Evolutionary conservation across 2,797 vertebrate genomes (phyloP).

Genomic region (Chelonia mydas): DNA sequence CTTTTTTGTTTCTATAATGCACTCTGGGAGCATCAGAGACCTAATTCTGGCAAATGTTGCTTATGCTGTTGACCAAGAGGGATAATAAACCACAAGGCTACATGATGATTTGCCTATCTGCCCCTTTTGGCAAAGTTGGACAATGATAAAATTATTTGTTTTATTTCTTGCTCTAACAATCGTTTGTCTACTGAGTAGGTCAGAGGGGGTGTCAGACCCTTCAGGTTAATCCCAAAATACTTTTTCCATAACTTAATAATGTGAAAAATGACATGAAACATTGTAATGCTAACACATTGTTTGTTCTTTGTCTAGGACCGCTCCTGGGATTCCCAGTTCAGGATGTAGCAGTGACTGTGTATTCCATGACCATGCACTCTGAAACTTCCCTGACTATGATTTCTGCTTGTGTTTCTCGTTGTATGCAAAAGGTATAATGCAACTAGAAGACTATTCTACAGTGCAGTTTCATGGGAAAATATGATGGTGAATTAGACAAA

Average conservation of each 20-base stretch:
- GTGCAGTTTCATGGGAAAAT: neutral
- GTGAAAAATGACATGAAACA: neutral
- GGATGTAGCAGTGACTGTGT: conserved; percentile 85
- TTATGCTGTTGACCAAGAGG: neutral
- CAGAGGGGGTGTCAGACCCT: neutral
- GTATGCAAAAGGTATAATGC: conserved; percentile 90
- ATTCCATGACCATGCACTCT: conserved; percentile 81
- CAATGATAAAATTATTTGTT: neutral
- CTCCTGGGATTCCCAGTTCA: conserved; percentile 92
- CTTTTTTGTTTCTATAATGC: neutral
- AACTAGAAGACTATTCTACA: neutral
- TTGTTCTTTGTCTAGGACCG: conserved; percentile 83
- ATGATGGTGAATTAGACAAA: rapidly evolving
- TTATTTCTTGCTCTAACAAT: too few species aligned
- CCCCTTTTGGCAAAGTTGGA: neutral
- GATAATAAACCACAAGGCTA: neutral
- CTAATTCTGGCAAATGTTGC: neutral
- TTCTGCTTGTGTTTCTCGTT: conserved; percentile 93
- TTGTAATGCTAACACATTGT: neutral
- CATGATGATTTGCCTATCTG: neutral
- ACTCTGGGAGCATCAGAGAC: neutral
- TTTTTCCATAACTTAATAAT: neutral
- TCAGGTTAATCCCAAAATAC: neutral
- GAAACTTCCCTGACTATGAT: conserved; percentile 93
- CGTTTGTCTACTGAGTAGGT: rapidly evolving